Percentiles rank a stretch among this genome's conserved stretches.
Evolutionary conservation across 2,113 vertebrate species (phyloP).

Genomic region (Nothoprocta perdicaria): DNA sequence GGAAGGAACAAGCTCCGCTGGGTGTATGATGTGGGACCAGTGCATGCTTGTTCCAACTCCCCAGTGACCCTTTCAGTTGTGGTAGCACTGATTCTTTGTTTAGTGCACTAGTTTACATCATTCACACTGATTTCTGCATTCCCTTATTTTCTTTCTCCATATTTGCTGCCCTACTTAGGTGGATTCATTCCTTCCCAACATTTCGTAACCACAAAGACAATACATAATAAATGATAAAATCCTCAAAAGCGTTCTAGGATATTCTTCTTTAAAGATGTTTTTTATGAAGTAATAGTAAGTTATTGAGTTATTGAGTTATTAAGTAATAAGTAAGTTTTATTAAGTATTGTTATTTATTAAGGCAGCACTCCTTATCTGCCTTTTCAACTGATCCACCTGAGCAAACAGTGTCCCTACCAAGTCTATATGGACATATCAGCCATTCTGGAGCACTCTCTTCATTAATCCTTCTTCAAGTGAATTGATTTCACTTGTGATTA

Average conservation of each 20-base stretch:
- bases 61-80: neutral
- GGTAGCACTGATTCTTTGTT: neutral
- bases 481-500: neutral
- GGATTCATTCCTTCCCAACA: neutral
- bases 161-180: neutral
- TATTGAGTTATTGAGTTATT: too few relatives aligned
- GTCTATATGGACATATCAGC: fast-evolving
- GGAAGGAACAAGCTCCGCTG: neutral
- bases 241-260: neutral
- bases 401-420: neutral
- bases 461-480: neutral
- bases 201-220: neutral
- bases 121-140: neutral
- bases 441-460: neutral
- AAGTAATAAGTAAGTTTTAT: too few relatives aligned
- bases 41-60: neutral
- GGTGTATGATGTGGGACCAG: neutral
- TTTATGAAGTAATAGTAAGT: too few relatives aligned
- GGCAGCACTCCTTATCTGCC: neutral
- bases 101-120: neutral
- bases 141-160: neutral
- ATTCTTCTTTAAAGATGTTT: neutral
- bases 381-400: neutral
- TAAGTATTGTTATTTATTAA: too few relatives aligned
- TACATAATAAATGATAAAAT: neutral